Percentiles rank a stretch among this genome's conserved stretches.
phyloP scores from a whole-genome alignment of 1,140 invertebrate genomes.

The Tetraneura akinire region DNA sequence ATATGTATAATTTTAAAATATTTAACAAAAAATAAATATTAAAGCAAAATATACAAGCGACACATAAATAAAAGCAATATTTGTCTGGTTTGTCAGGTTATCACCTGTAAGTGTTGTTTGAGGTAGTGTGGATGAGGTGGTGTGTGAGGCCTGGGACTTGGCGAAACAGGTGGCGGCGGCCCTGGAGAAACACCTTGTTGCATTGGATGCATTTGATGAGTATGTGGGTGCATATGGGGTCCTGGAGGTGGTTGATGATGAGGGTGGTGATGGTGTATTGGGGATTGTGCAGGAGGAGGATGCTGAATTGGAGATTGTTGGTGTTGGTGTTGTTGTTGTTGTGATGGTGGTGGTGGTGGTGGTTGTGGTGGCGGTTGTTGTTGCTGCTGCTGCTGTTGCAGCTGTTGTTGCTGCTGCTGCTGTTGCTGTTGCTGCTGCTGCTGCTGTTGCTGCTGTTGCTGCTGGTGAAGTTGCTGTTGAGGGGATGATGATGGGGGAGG shows the following conservation, averaged over 20 bases:
- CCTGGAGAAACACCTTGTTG: slow-evolving; percentile 53
- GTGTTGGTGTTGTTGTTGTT: slow-evolving; percentile 35
- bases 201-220: slow-evolving; percentile 52
- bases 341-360: slow-evolving; percentile 37
- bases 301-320: slow-evolving; percentile 40
- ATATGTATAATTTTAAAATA: background rate
- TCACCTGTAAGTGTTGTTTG: slow-evolving; percentile 68
- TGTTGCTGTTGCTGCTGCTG: slow-evolving; percentile 32
- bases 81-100: slow-evolving; percentile 8
- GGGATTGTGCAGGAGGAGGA: slow-evolving; percentile 47
- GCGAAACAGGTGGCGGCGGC: slow-evolving; percentile 53
- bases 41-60: slow-evolving; percentile 8
- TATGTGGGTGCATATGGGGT: slow-evolving; percentile 43
- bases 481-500: slow-evolving; percentile 51
- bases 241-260: slow-evolving; percentile 31
- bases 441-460: slow-evolving; percentile 40
- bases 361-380: slow-evolving; percentile 19
- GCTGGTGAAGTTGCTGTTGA: slow-evolving; percentile 40
- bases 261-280: slow-evolving; percentile 50
- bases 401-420: slow-evolving; percentile 37
- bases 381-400: slow-evolving; percentile 2
- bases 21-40: background rate
- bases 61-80: slow-evolving; percentile 12
- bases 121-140: slow-evolving; percentile 63
- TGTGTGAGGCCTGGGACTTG: slow-evolving; percentile 56